A percentile compares a stretch with the other conserved stretches of the same genome.
These are phyloP conservation scores for Thamnophis elegans DNA, from an alignment of 2,797 vertebrate species.

Conservation along the genomic window DNA sequence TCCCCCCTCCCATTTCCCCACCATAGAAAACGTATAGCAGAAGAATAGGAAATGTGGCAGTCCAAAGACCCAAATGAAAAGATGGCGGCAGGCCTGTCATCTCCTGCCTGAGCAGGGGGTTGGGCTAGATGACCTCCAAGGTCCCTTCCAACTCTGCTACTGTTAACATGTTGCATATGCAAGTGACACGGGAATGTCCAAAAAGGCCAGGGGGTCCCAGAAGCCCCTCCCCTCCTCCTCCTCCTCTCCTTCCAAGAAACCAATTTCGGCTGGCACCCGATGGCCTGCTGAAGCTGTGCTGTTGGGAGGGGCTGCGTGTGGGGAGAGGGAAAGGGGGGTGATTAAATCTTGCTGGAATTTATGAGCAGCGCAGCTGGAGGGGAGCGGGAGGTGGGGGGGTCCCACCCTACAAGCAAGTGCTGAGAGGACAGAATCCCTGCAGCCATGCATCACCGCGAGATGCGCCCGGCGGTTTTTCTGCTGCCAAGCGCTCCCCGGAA, in stretches of 20 bases:
- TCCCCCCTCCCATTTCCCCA: too few species aligned
- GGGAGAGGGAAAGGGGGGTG: neutral
- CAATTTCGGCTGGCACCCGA: too few species aligned
- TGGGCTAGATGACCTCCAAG: too few species aligned
- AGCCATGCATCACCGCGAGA: accelerated
- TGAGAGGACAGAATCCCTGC: neutral
- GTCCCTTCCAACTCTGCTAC: too few species aligned
- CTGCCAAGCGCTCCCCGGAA: accelerated
- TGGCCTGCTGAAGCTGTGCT: constrained; percentile 3
- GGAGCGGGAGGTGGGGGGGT: neutral
- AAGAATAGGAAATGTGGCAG: too few species aligned
- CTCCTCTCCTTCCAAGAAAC: neutral
- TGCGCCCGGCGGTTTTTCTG: neutral
- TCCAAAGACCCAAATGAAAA: too few species aligned
- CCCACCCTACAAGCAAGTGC: neutral
- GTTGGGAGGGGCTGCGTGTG: neutral
- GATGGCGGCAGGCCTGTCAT: too few species aligned
- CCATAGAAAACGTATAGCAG: too few species aligned
- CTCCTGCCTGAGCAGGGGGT: too few species aligned
- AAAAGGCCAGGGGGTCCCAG: neutral
- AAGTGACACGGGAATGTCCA: too few species aligned
- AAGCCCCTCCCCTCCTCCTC: neutral
- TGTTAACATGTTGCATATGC: too few species aligned
- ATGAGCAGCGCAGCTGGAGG: accelerated
- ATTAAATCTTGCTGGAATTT: constrained; percentile 19